Percentiles rank a stretch among this genome's conserved stretches.
phyloP scores from a whole-genome alignment of 2,113 vertebrate species.

The Tenebrosternarchus preto region DNA sequence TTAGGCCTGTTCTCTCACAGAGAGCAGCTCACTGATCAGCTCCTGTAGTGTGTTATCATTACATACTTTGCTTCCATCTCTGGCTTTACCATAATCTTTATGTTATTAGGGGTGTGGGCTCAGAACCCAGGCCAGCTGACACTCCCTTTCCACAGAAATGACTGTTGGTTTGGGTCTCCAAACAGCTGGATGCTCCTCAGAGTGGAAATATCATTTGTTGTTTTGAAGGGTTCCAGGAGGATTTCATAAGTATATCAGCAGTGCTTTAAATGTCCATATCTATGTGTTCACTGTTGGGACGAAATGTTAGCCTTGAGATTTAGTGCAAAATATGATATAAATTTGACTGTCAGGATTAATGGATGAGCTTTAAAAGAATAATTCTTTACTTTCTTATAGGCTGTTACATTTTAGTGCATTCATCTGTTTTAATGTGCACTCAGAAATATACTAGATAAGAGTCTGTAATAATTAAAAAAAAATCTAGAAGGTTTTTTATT shows the following conservation, averaged over 20 bases:
- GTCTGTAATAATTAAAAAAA: too few species aligned
- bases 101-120: constrained; percentile 24
- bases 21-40: constrained; percentile 2
- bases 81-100: constrained; percentile 10
- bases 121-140: neutral
- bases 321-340: too few species aligned
- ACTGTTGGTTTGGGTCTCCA: constrained; percentile 28
- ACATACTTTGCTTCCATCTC: constrained; percentile 6
- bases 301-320: neutral
- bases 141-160: neutral
- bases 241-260: neutral
- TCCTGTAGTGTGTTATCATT: neutral
- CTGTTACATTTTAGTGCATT: too few species aligned
- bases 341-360: too few species aligned
- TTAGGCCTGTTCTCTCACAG: neutral
- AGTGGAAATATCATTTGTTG: neutral
- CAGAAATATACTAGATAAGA: too few species aligned
- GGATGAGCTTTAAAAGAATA: too few species aligned
- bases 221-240: neutral
- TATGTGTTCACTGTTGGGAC: too few species aligned
- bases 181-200: neutral
- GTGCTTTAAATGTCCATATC: neutral
- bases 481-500: too few species aligned
- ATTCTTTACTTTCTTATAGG: too few species aligned
- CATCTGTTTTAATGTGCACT: too few species aligned